Percentiles rank a stretch among this genome's conserved stretches.
Conservation (phyloP, 2,113 vertebrate genomes). For the Phalacrocorax pelagicus region DNA sequence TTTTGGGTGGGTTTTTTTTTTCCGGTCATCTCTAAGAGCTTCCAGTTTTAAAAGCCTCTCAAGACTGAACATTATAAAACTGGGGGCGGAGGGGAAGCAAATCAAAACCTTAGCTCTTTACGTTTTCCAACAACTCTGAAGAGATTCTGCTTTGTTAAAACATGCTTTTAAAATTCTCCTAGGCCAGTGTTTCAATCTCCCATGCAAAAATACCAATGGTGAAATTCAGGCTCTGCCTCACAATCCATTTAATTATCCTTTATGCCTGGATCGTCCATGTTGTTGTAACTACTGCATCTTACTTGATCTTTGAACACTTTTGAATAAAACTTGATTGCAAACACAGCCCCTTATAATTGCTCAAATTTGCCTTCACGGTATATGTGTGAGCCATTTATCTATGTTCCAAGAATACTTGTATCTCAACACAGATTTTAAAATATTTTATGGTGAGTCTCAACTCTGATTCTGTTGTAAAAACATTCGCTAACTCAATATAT, state of each 20-base stretch:
- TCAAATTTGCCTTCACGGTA: not conserved
- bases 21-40: not conserved
- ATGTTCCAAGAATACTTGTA: not conserved
- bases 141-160: constrained; percentile 31
- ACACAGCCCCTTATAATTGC: not conserved
- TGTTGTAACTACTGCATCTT: not conserved
- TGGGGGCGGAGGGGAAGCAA: not conserved
- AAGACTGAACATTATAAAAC: not conserved
- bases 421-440: constrained; percentile 9
- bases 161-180: not conserved
- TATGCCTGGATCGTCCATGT: not conserved
- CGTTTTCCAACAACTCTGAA: not conserved
- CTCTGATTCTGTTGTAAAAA: not conserved
- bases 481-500: not conserved
- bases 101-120: not conserved
- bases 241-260: not conserved
- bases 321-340: not conserved
- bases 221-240: not conserved
- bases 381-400: not conserved
- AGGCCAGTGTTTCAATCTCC: not conserved
- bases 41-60: not conserved
- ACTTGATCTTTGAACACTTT: not conserved
- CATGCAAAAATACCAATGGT: not conserved
- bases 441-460: not conserved
- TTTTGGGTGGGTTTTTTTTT: not conserved